These are phyloP conservation scores for Lithophane ornitopus DNA, from an alignment of 2,888 invertebrate genomes.

Conservation along the genomic window DNA sequence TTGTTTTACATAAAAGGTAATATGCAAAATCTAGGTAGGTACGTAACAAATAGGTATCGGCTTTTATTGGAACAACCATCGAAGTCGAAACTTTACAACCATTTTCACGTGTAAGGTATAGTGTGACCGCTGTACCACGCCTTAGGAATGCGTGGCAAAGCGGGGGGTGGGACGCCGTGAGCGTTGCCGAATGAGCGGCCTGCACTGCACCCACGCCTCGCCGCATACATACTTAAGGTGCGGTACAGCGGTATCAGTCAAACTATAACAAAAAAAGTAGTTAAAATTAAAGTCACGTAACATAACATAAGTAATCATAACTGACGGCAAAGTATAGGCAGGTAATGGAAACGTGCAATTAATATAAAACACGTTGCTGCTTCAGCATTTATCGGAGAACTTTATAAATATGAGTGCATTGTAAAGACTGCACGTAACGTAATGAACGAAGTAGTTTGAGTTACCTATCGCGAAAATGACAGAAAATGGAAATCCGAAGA, in stretches of 20 bases:
- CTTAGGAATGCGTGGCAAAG: no score
- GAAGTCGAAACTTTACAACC: neutral
- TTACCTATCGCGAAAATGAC: constrained; percentile 78
- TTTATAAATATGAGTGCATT: constrained; percentile 70
- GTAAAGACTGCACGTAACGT: constrained; percentile 63
- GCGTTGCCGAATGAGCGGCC: no score
- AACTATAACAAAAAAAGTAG: neutral
- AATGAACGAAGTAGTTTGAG: constrained; percentile 61
- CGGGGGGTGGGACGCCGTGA: no score
- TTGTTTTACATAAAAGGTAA: neutral
- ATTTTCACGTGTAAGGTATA: neutral
- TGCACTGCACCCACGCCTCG: no score
- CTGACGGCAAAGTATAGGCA: constrained; percentile 9
- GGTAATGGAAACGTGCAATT: constrained; percentile 63
- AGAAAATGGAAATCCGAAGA: constrained; percentile 84
- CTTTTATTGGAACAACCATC: constrained; percentile 6
- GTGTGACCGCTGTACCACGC: no score
- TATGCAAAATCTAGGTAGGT: neutral
- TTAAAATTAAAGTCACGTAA: constrained; percentile 31
- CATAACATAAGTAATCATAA: neutral
- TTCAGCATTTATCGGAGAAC: constrained; percentile 48
- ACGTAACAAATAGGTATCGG: neutral
- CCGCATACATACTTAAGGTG: no score
- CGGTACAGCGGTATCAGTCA: no score
- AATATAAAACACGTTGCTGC: constrained; percentile 43